Evolutionary conservation across 2,888 invertebrate species (phyloP), one percentile per base, ranked within the genome.

Genomic region (Poecilobothrus nobilitatus): DNA sequence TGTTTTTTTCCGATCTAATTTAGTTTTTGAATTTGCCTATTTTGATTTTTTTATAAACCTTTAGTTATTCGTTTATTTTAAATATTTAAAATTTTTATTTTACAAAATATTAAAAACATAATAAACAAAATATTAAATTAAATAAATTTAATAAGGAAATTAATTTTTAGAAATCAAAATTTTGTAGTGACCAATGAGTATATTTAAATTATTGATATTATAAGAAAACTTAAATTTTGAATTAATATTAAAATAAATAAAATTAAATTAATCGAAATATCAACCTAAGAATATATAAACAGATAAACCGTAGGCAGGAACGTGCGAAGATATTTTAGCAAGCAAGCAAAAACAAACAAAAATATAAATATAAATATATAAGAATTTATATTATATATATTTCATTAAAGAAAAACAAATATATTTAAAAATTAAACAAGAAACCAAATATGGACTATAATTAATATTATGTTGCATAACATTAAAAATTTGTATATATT

Each of bases 281-380:
- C 70, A 68, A 71, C 71, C 71, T 70, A 71, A 68, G 68, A 68
- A 71, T 70, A 78, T 75, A 75, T 76, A 76, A 77, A 76, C 76
- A 78, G 78, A 78, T 76, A 79, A 80, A 80, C 76, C 79, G 78
- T 80, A 80, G 81, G 80, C 80, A 81, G 80, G 81, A 79, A 80
- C 80, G 80, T 80, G 80, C 80, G 81, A 80, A 78, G 80, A 77
- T 12, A 63, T 63, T 27, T 22, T 63, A 63, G 63, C 63, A 63
- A 63, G 63, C 27, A 63, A 63, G 27, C 27, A 27, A 27, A 27
- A 27, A 27, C 27, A 27, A 27, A 27, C 27, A 27, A 27, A 27
- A 27, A 27, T n/a, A n/a, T n/a, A 27, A 27, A 27, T 4, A 5
- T 27, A 27, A 27, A 27, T 27, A 27, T 27, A 27, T 27, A 27